Evolutionary conservation across 1,140 invertebrate genomes (phyloP).

Genomic region (Adelges cooleyi): DNA sequence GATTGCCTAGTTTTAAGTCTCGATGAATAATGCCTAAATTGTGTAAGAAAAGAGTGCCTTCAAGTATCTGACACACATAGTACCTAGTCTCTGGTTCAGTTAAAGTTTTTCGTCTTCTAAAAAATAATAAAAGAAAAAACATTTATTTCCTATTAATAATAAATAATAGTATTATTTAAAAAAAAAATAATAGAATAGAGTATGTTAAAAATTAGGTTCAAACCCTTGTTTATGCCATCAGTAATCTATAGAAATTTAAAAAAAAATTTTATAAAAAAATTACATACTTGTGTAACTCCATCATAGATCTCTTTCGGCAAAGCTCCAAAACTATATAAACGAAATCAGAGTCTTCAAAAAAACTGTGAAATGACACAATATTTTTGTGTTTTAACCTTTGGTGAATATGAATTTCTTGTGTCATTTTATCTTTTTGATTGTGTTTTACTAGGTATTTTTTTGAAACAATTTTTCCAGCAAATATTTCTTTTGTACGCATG

Average conservation of each 20-base stretch:
- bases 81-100: conserved; percentile 92
- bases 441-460: conserved; percentile 84
- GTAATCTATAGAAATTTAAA: too few relatives aligned
- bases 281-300: conserved; percentile 69
- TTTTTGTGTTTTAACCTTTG: conserved; percentile 71
- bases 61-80: conserved; percentile 85
- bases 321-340: conserved; percentile 95
- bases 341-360: conserved; percentile 87
- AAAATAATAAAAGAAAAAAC: background rate
- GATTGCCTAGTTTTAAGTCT: conserved; percentile 92
- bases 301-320: conserved; percentile 82
- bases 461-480: conserved; percentile 93
- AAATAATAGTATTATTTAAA: too few relatives aligned
- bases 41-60: conserved; percentile 86
- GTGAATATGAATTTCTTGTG: conserved; percentile 92
- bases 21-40: conserved; percentile 83
- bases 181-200: too few relatives aligned
- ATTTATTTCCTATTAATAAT: too few relatives aligned
- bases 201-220: too few relatives aligned
- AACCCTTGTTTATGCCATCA: too few relatives aligned
- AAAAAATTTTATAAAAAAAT: too few relatives aligned
- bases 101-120: conserved; percentile 64
- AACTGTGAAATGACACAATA: conserved; percentile 85
- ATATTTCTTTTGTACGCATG: conserved; percentile 59
- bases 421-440: conserved; percentile 89